phyloP scores from a whole-genome alignment of 2,797 vertebrate genomes.

The Petrocephalus schoutedeni region DNA sequence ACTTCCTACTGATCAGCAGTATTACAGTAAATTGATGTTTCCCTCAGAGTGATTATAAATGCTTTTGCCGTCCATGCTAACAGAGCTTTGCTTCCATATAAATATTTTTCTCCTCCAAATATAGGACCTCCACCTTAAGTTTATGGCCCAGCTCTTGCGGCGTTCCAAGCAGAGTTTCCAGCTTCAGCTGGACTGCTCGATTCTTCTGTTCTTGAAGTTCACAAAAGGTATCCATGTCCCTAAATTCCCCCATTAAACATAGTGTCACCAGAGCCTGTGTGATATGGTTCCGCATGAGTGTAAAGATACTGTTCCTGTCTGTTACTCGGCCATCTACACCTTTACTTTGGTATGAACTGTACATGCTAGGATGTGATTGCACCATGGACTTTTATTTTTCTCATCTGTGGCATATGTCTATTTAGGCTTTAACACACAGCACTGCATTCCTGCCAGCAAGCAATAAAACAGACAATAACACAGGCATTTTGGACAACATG shows the following conservation, averaged over 20 bases:
- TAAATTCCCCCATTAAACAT: background rate
- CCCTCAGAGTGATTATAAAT: background rate
- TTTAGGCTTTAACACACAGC: background rate
- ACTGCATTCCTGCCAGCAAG: background rate
- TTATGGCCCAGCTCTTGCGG: background rate
- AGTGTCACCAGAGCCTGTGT: background rate
- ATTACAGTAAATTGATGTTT: background rate
- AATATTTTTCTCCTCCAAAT: background rate
- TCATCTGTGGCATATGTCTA: background rate
- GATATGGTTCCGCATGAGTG: background rate
- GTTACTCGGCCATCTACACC: background rate
- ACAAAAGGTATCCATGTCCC: background rate
- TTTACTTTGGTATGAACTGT: background rate
- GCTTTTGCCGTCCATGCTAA: background rate
- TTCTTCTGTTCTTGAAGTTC: background rate
- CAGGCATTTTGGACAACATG: background rate
- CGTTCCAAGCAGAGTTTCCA: background rate
- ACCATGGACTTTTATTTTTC: background rate
- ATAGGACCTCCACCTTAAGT: background rate
- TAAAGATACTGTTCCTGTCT: background rate
- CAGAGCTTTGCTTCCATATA: background rate
- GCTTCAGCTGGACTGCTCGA: background rate
- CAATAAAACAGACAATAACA: constrained; percentile 1
- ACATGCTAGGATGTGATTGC: background rate
- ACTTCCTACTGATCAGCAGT: background rate